phyloP scores from a whole-genome alignment of 2,888 invertebrate species.

The Timandra comae region DNA sequence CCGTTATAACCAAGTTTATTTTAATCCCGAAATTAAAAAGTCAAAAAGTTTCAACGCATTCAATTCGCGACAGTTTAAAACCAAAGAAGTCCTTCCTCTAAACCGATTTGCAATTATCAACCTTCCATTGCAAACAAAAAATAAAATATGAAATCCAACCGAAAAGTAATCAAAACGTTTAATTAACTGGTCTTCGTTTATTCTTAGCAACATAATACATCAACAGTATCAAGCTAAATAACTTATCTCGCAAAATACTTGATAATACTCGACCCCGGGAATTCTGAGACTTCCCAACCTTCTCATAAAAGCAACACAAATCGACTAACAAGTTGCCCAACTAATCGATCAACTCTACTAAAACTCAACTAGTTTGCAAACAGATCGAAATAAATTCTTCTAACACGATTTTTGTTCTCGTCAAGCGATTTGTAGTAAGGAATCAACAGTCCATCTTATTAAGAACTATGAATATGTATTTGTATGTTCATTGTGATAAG shows the following conservation, averaged over 20 bases:
- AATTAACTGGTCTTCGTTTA: conserved; percentile 3
- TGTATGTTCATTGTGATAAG: conserved; percentile 21
- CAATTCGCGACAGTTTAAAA: too few species aligned
- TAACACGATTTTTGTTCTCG: conserved; percentile 9
- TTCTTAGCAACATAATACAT: conserved; percentile 31
- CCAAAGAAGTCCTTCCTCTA: too few species aligned
- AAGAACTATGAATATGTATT: conserved; percentile 42
- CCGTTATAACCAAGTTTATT: too few species aligned
- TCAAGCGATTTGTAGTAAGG: conserved; percentile 32
- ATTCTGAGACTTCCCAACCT: conserved; percentile 46
- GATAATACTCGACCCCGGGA: conserved; percentile 63
- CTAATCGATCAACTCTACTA: conserved; percentile 7
- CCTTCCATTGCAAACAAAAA: too few species aligned
- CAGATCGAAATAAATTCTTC: conserved; percentile 4
- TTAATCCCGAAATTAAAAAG: too few species aligned
- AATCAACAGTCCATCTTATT: conserved; percentile 36
- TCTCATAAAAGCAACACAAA: too few species aligned
- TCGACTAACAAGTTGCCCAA: conserved; percentile 18
- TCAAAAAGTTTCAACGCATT: too few species aligned
- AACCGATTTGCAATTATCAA: too few species aligned
- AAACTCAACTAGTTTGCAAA: conserved; percentile 4
- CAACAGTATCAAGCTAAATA: conserved; percentile 57
- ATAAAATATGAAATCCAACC: too few species aligned
- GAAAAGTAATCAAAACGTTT: conserved; percentile 3
- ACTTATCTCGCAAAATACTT: conserved; percentile 72